A percentile compares a stretch with the other conserved stretches of the same genome.
Evolutionary conservation across 2,113 vertebrate species (phyloP).

Genomic region (Hippocampus abdominalis): DNA sequence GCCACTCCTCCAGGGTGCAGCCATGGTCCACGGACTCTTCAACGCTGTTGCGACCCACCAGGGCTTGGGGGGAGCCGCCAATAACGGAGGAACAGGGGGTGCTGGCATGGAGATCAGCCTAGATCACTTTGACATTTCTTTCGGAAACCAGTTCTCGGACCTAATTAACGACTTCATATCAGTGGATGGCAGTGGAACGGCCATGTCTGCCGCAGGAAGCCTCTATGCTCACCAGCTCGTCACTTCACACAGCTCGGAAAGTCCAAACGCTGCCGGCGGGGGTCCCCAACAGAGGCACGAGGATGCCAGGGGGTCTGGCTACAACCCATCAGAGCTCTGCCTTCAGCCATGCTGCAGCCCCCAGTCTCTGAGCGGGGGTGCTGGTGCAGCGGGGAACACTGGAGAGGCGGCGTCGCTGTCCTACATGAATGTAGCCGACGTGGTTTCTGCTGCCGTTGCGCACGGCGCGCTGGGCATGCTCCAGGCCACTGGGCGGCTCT

Average conservation of each 20-base stretch:
- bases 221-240: slow-evolving; percentile 94
- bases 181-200: slow-evolving; percentile 84
- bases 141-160: slow-evolving; percentile 98
- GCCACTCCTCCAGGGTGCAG: slow-evolving; percentile 79
- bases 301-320: slow-evolving; percentile 79
- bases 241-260: slow-evolving; percentile 72
- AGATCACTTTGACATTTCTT: slow-evolving; percentile 99
- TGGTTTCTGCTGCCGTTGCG: slow-evolving; percentile 88
- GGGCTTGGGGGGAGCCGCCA: slow-evolving; percentile 60
- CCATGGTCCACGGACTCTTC: slow-evolving; percentile 93
- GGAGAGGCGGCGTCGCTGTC: slow-evolving; percentile 84
- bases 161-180: slow-evolving; percentile 99
- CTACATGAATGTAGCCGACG: slow-evolving; percentile 97
- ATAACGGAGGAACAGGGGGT: slow-evolving; percentile 70
- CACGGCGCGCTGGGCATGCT: slow-evolving; percentile 91
- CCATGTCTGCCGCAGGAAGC: slow-evolving; percentile 68
- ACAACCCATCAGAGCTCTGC: slow-evolving; percentile 89
- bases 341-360: slow-evolving; percentile 94
- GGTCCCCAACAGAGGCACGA: slow-evolving; percentile 69
- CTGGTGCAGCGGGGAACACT: slow-evolving; percentile 63
- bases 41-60: slow-evolving; percentile 81
- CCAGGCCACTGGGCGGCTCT: slow-evolving; percentile 91
- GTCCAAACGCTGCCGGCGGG: slow-evolving; percentile 69
- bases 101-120: slow-evolving; percentile 95
- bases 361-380: slow-evolving; percentile 77